Conservation (phyloP, 2,113 vertebrate species). For the Suricata suricatta region DNA sequence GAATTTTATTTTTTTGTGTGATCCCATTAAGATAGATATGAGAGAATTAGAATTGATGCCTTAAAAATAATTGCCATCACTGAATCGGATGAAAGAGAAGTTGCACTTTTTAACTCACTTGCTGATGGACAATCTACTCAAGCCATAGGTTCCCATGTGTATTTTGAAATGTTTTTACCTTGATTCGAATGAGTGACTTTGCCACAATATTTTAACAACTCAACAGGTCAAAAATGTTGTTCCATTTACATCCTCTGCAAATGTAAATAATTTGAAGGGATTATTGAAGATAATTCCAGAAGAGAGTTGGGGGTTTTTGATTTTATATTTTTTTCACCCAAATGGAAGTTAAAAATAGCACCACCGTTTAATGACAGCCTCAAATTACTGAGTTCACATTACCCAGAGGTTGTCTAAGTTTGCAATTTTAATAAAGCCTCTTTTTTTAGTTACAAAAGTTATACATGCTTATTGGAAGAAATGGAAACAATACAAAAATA, state of each 20-base stretch:
- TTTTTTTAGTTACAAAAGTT: slow-evolving; percentile 5
- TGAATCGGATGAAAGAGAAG: slow-evolving; percentile 21
- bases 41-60: background rate
- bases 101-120: background rate
- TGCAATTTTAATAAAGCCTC: background rate
- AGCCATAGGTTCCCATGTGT: background rate
- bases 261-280: slow-evolving; percentile 32
- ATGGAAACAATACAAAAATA: background rate
- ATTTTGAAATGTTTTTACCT: slow-evolving; percentile 49
- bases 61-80: slow-evolving; percentile 13
- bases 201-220: slow-evolving; percentile 16
- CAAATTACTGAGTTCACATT: background rate
- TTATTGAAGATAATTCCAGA: slow-evolving; percentile 13
- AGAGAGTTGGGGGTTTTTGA: background rate
- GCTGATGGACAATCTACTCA: background rate
- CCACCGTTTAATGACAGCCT: background rate
- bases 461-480: background rate
- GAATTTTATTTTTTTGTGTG: slow-evolving; percentile 45
- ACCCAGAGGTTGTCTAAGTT: slow-evolving; percentile 28
- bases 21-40: background rate
- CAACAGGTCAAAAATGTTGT: background rate
- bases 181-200: slow-evolving; percentile 19
- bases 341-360: background rate
- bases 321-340: background rate
- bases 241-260: background rate